Evolutionary conservation across 2,888 invertebrate genomes (phyloP).

Genomic region (Hirudinaria manillensis): DNA sequence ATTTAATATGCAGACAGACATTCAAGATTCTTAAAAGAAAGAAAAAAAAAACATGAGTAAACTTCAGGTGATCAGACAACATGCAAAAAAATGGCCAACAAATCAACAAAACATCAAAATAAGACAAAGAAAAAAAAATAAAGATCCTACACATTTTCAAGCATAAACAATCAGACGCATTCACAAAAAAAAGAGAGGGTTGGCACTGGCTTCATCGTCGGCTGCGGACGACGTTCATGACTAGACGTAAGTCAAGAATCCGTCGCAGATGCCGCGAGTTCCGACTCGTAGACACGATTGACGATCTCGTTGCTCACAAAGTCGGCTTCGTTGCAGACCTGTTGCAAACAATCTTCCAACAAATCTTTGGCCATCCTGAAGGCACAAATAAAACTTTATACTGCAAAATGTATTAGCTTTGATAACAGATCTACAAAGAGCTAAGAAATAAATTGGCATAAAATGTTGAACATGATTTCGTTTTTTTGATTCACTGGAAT

Average conservation of each 20-base stretch:
- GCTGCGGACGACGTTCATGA: not conserved
- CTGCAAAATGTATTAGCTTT: not conserved
- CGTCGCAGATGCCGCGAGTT: not conserved
- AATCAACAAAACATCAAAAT: too few relatives aligned
- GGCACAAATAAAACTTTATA: not conserved
- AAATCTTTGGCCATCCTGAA: conserved; percentile 11
- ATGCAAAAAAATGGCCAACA: too few relatives aligned
- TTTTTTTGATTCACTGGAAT: not conserved
- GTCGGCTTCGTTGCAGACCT: conserved; percentile 17
- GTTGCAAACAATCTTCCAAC: conserved; percentile 4
- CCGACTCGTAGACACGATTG: conserved; percentile 19
- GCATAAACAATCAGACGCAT: not conserved
- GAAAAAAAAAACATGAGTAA: too few relatives aligned
- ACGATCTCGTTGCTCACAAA: conserved; percentile 1
- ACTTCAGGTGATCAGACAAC: too few relatives aligned
- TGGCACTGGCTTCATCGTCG: not conserved
- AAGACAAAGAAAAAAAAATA: too few relatives aligned
- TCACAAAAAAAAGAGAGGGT: not conserved
- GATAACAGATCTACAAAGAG: not conserved
- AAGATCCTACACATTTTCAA: too few relatives aligned
- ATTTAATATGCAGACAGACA: too few relatives aligned
- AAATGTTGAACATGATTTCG: too few relatives aligned
- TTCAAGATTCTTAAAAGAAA: too few relatives aligned
- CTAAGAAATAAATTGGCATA: too few relatives aligned
- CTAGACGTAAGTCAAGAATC: not conserved